A percentile compares a stretch with the other conserved stretches of the same genome.
Conservation (phyloP, 2,888 invertebrate species). For the Melinaea menophilus region DNA sequence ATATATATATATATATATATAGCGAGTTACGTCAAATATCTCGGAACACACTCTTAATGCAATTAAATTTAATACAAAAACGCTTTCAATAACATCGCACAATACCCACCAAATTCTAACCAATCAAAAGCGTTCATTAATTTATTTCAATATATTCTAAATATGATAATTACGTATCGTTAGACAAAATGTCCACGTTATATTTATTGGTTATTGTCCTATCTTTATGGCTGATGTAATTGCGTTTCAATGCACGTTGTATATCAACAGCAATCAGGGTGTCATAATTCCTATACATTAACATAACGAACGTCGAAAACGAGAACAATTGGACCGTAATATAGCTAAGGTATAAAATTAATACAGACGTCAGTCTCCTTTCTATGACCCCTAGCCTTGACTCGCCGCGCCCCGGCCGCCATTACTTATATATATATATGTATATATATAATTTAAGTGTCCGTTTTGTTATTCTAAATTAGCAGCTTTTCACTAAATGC, state of each 20-base stretch:
- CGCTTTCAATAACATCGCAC: too few species aligned
- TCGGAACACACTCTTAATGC: too few species aligned
- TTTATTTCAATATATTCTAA: background rate
- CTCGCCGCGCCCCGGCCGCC: conserved; percentile 70
- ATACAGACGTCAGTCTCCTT: conserved; percentile 66
- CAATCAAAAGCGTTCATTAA: too few species aligned
- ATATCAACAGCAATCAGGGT: conserved; percentile 18
- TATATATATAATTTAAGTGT: too few species aligned
- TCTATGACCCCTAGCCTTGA: conserved; percentile 75
- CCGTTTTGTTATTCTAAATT: too few species aligned
- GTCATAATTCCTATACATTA: conserved; percentile 32
- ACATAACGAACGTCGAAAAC: conserved; percentile 30
- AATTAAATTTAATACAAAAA: too few species aligned
- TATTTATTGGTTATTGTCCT: conserved; percentile 8
- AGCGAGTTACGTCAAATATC: too few species aligned
- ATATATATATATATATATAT: too few species aligned
- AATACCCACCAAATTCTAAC: too few species aligned
- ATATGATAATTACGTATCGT: background rate
- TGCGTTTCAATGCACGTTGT: conserved; percentile 17
- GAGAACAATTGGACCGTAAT: conserved; percentile 30
- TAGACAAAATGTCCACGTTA: background rate
- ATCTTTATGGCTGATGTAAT: conserved; percentile 1
- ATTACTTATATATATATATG: conserved; percentile 42
- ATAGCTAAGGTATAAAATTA: conserved; percentile 44
- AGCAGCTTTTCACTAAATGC: too few species aligned